Base-by-base conservation (phyloP, 2,113 vertebrate species). In the Microcebus tavaratra region DNA sequence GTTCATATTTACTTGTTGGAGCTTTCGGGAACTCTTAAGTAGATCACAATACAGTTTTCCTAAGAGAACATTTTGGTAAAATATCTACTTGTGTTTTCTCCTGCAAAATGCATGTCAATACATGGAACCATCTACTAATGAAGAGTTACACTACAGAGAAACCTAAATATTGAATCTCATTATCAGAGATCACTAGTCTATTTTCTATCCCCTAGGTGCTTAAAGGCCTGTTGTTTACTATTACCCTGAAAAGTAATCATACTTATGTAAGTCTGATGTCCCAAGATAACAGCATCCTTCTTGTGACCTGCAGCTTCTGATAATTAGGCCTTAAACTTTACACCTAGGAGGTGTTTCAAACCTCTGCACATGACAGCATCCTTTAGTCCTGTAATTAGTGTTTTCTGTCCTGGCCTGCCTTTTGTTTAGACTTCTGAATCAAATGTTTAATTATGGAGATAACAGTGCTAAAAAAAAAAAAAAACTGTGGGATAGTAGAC, bases 301-400 rank as follows among this genome's bases (percentile, higher is more conserved):
- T 93, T 91, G 78, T 27, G 55, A 87, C 90, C 78, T 85, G 86
- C 13, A 76, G 82, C 78, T 91, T 97, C 65, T 93, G 89, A 68
- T 95, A 96, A 97, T 94, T 93, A 95, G 87, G 75, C 31, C n/a
- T 79, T 36, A 83, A 97, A 67, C 39, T 84, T 68, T 70, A 78
- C n/a, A 90, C 67, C 65, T 85, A n/a, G 17, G 53, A 91, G 94
- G 25, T 53, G 15, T 90, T 87, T 88, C 42, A 68, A 76, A 88
- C 86, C 78, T 95, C 53, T 67, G 23, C 18, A 72, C n/a, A 78
- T 48, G 65, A 55, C 48, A 61, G 36, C 42, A 55, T 59, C 86
- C 83, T 86, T 68, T 42, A 59, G 72, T 50, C 86, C 34, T 89
- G 78, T 95, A 94, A 96, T 97, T 91, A 96, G 86, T 76, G 42